Percentiles rank a stretch among this genome's conserved stretches.
Conservation (phyloP, 2,888 invertebrate genomes). For the Sinotaia quadrata region DNA sequence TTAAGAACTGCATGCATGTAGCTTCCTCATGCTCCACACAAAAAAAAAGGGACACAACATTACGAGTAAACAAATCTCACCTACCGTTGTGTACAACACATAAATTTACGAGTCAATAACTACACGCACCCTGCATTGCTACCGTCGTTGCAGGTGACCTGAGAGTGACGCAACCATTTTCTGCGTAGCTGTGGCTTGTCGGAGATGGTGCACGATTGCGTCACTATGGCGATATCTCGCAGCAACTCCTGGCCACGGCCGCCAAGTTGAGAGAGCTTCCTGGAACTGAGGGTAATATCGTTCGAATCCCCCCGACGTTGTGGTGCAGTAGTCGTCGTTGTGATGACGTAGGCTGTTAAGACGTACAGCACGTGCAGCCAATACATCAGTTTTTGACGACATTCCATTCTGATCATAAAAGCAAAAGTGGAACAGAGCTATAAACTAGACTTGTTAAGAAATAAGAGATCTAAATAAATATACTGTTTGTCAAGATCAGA, state of each 20-base stretch:
- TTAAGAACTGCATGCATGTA: too few species aligned
- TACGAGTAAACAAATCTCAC: too few species aligned
- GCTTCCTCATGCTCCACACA: too few species aligned
- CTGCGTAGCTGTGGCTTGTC: conserved; percentile 58
- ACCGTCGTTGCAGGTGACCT: conserved; percentile 65
- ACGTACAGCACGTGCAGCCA: conserved; percentile 4
- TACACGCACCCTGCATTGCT: conserved; percentile 61
- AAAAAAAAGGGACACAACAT: too few species aligned
- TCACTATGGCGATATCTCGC: conserved; percentile 54
- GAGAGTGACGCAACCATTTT: conserved; percentile 52
- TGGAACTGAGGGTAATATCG: conserved; percentile 39
- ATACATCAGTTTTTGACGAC: too few species aligned
- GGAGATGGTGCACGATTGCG: conserved; percentile 61
- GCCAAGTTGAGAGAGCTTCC: conserved; percentile 40
- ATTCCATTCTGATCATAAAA: too few species aligned
- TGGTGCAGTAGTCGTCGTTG: background rate
- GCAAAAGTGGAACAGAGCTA: too few species aligned
- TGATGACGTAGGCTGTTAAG: background rate
- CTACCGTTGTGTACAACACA: background rate
- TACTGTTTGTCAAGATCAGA: too few species aligned
- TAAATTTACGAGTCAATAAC: too few species aligned
- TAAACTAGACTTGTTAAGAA: too few species aligned
- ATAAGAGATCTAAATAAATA: too few species aligned
- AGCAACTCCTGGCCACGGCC: conserved; percentile 43
- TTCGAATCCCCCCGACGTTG: conserved; percentile 6